These are phyloP conservation scores for Drosophila tristis DNA, from an alignment of 1,140 invertebrate species.

Conservation along the genomic window DNA sequence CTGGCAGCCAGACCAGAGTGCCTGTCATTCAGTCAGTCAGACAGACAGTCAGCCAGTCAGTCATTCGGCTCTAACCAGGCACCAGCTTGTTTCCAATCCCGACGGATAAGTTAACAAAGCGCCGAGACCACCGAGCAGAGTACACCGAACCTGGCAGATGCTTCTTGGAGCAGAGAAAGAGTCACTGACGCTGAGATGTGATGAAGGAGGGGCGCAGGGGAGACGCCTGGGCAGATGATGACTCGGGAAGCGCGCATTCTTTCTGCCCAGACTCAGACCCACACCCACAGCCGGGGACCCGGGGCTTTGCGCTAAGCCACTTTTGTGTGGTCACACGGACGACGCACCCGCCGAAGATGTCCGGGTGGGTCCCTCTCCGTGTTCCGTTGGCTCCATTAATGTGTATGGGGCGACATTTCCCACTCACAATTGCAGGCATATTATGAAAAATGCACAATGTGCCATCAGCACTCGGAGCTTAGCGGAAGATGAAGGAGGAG, in stretches of 20 bases:
- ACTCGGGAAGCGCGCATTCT: constrained; percentile 20
- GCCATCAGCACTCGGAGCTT: constrained; percentile 63
- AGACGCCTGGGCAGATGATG: constrained; percentile 23
- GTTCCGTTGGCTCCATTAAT: constrained; percentile 42
- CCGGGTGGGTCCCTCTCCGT: background rate
- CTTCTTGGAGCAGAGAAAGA: background rate
- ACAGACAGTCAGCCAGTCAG: constrained; percentile 7
- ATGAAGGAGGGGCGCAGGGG: background rate
- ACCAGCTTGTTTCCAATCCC: constrained; percentile 55
- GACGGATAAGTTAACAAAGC: constrained; percentile 56
- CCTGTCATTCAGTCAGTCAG: constrained; percentile 3
- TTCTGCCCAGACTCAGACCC: background rate
- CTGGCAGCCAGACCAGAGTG: too few species aligned
- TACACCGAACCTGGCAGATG: constrained; percentile 8
- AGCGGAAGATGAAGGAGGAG: background rate
- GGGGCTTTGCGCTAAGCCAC: constrained; percentile 51
- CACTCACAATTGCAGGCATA: constrained; percentile 57
- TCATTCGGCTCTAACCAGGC: constrained; percentile 18
- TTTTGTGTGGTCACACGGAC: constrained; percentile 46
- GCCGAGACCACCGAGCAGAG: constrained; percentile 26
- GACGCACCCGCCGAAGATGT: constrained; percentile 32
- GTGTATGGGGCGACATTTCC: constrained; percentile 47
- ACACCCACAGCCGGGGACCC: too few species aligned
- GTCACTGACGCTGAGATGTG: too few species aligned
- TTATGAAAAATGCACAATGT: constrained; percentile 78